A percentile compares a stretch with the other conserved stretches of the same genome.
These are phyloP conservation scores for Onychostruthus taczanowskii DNA, from an alignment of 2,113 vertebrate species.

Conservation along the genomic window DNA sequence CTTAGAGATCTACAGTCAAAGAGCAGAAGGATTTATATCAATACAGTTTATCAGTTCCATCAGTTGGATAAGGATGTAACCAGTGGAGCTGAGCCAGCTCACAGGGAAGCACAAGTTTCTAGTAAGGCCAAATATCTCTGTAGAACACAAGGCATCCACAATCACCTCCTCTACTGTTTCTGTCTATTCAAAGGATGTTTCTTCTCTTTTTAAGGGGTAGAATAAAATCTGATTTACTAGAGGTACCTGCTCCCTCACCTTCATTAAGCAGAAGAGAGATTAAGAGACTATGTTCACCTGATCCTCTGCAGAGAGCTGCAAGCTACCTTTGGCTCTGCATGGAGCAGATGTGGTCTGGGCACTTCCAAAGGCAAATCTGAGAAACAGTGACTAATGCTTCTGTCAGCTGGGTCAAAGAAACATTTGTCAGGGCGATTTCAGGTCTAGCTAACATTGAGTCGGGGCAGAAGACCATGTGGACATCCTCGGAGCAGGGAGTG, in stretches of 20 bases:
- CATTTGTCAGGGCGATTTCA: not conserved
- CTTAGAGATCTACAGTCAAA: not conserved
- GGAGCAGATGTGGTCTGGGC: not conserved
- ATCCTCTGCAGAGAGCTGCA: not conserved
- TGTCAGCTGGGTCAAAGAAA: not conserved
- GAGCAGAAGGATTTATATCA: not conserved
- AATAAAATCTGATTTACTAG: not conserved
- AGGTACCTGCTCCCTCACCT: not conserved
- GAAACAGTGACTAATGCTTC: not conserved
- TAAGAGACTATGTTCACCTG: not conserved
- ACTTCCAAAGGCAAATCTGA: not conserved
- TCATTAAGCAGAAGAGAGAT: not conserved
- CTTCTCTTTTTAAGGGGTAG: not conserved
- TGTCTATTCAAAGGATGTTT: not conserved
- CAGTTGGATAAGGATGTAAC: not conserved
- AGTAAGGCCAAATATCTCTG: not conserved
- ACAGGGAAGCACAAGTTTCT: not conserved
- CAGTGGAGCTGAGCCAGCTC: not conserved
- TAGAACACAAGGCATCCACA: not conserved
- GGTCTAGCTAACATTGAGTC: fast-evolving
- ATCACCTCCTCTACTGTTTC: not conserved
- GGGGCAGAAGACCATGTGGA: not conserved
- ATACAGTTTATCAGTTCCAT: not conserved
- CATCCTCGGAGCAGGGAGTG: fast-evolving
- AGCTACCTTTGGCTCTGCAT: not conserved